phyloP scores from a whole-genome alignment of 2,888 invertebrate genomes.

The Hemicrepidius hirtus region DNA sequence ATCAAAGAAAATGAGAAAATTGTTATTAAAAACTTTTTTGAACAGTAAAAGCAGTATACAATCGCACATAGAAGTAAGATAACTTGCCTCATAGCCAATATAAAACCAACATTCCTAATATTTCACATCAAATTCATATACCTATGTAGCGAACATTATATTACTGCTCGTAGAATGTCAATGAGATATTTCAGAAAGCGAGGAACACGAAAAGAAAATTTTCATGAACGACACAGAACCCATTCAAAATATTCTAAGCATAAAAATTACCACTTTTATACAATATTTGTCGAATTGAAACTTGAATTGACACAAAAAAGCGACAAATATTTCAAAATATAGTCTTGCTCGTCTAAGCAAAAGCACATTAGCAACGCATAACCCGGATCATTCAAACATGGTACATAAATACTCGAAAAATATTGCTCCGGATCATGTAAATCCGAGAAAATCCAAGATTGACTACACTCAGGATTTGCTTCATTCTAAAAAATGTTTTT shows the following conservation, averaged over 20 bases:
- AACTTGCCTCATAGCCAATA: too few species aligned
- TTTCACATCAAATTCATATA: too few species aligned
- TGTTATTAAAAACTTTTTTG: neutral
- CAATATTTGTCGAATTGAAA: too few species aligned
- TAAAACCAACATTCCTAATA: too few species aligned
- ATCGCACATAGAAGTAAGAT: too few species aligned
- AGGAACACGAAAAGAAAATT: neutral
- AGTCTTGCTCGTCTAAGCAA: neutral
- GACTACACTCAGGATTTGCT: constrained; percentile 28
- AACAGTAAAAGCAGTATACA: too few species aligned
- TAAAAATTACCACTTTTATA: neutral
- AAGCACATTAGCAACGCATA: constrained; percentile 13
- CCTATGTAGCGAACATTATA: too few species aligned
- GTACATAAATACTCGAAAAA: constrained; percentile 26
- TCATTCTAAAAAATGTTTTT: constrained; percentile 24
- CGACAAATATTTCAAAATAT: neutral
- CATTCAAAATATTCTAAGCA: neutral
- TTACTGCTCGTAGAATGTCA: too few species aligned
- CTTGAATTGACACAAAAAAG: neutral
- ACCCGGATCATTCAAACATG: constrained; percentile 15
- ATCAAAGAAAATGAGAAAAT: neutral
- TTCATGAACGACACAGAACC: neutral
- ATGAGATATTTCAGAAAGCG: neutral
- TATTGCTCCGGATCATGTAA: constrained; percentile 26
- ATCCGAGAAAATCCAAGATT: constrained; percentile 29